Conservation (phyloP, 2,888 invertebrate species). For the Rutpela maculata region DNA sequence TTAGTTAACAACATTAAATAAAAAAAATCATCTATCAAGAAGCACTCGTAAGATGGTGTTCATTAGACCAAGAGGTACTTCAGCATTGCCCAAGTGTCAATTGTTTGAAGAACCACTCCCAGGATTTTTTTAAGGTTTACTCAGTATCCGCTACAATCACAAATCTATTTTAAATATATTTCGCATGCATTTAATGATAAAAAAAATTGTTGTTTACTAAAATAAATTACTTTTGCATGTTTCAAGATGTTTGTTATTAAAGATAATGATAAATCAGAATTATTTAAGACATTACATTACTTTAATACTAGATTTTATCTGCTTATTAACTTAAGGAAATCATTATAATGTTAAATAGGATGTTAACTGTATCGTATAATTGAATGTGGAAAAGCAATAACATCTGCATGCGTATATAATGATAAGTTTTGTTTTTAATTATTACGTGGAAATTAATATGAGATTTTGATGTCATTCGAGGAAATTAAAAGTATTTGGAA, state of each 20-base stretch:
- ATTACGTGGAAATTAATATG: no score
- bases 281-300: not conserved
- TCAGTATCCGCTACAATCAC: no score
- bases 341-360: not conserved
- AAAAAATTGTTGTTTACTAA: not conserved
- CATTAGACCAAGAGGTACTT: not conserved
- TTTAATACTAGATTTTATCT: not conserved
- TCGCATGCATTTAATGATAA: not conserved
- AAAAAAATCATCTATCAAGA: no score
- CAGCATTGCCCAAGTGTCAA: not conserved
- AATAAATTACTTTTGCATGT: not conserved
- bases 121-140: no score
- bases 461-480: no score
- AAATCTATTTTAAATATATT: not conserved
- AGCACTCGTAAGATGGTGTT: no score
- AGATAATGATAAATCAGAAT: not conserved
- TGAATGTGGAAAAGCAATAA: slow-evolving; percentile 4
- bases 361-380: not conserved
- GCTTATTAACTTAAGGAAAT: not conserved
- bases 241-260: not conserved
- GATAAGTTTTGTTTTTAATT: not conserved
- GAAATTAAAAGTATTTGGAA: no score
- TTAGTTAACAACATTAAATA: no score
- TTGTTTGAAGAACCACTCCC: not conserved
- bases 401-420: not conserved